A percentile compares a stretch with the other conserved stretches of the same genome.
Evolutionary conservation across 2,888 invertebrate species (phyloP).

Genomic region (Drosophila aldrichi): DNA sequence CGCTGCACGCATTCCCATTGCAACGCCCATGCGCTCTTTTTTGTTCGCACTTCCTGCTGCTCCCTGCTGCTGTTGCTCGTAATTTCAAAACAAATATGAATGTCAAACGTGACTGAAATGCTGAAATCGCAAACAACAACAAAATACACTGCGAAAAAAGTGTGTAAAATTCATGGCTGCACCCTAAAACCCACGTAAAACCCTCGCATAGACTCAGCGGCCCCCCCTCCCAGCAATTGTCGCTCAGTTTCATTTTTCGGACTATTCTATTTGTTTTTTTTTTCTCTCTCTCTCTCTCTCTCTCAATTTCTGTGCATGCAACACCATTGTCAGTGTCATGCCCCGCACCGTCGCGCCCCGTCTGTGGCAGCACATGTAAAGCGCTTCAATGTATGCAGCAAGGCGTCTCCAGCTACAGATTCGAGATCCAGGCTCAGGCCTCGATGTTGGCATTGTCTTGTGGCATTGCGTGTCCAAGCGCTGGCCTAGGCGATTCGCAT

Average conservation of each 20-base stretch:
- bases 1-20: slow-evolving; percentile 25
- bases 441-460: slow-evolving; percentile 7
- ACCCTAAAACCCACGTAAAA: slow-evolving; percentile 1
- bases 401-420: slow-evolving; percentile 11
- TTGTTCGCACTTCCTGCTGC: slow-evolving; percentile 30
- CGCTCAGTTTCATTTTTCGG: slow-evolving; percentile 9
- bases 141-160: slow-evolving; percentile 13
- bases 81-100: slow-evolving; percentile 72
- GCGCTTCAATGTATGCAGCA: slow-evolving; percentile 48
- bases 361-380: slow-evolving; percentile 8
- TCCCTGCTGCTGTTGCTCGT: slow-evolving; percentile 31
- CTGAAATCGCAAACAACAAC: slow-evolving; percentile 43
- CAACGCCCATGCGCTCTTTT: slow-evolving; percentile 32
- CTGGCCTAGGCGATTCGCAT: slow-evolving; percentile 15
- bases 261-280: background rate
- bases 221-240: slow-evolving; percentile 21
- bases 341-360: background rate
- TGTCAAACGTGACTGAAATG: slow-evolving; percentile 81
- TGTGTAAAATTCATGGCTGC: background rate
- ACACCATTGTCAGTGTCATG: slow-evolving; percentile 35
- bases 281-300: background rate
- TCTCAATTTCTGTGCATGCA: slow-evolving; percentile 7
- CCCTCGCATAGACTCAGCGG: background rate
- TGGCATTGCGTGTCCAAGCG: slow-evolving; percentile 15
- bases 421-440: background rate